A percentile compares a stretch with the other conserved stretches of the same genome.
Evolutionary conservation across 2,113 vertebrate genomes (phyloP).

Genomic region (Casuarius casuarius): DNA sequence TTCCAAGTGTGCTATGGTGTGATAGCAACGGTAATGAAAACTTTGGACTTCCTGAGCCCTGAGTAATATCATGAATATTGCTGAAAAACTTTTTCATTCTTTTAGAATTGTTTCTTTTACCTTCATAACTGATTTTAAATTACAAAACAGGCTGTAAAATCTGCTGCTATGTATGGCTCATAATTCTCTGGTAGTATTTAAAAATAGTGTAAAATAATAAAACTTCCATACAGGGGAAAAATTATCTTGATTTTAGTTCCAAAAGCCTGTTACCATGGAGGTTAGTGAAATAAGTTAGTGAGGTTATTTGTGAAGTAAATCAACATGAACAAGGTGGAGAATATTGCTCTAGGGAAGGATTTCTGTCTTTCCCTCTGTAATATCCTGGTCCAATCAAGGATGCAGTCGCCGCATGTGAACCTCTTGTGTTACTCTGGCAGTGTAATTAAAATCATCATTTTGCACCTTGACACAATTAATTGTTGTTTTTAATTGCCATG

Average conservation of each 20-base stretch:
- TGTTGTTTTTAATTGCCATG: constrained; percentile 35
- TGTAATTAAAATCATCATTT: constrained; percentile 47
- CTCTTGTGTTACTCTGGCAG: background rate
- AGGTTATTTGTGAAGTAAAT: constrained; percentile 36
- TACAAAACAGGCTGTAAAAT: background rate
- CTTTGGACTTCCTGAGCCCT: background rate
- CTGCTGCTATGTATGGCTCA: background rate
- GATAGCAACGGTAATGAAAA: background rate
- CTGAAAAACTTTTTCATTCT: background rate
- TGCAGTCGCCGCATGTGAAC: background rate
- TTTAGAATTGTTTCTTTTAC: background rate
- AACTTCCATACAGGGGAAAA: background rate
- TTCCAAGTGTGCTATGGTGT: background rate
- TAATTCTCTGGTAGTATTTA: background rate
- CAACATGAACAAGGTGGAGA: background rate
- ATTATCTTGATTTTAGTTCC: background rate
- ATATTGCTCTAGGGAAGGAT: background rate
- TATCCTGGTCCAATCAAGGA: background rate
- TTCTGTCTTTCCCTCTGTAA: background rate
- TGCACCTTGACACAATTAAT: constrained; percentile 51
- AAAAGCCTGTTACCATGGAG: background rate
- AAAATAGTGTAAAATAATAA: background rate
- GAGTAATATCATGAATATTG: background rate
- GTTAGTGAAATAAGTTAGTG: constrained; percentile 1
- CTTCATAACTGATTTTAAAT: background rate